Conservation (phyloP, 2,797 vertebrate species). For the Telmatherina bonti region DNA sequence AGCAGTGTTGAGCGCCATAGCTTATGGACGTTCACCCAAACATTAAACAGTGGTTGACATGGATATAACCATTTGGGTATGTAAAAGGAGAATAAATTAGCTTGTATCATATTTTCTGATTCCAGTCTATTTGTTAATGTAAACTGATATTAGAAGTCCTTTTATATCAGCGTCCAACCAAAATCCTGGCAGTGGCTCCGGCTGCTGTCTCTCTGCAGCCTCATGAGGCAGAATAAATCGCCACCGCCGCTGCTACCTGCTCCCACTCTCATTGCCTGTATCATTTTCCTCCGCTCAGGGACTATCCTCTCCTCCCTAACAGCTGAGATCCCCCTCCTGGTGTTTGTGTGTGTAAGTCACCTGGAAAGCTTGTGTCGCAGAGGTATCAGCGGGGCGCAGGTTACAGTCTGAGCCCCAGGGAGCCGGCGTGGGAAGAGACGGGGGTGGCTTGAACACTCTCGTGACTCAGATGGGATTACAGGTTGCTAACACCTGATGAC, state of each 20-base stretch:
- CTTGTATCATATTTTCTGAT: too few species aligned
- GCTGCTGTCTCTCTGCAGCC: conserved; percentile 2
- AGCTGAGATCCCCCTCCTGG: conserved; percentile 64
- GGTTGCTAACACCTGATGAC: conserved; percentile 77
- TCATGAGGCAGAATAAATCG: conserved; percentile 30
- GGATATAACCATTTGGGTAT: too few species aligned
- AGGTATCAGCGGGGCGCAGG: conserved; percentile 72
- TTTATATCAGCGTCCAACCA: too few species aligned
- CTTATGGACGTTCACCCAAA: too few species aligned
- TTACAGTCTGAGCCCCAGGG: conserved; percentile 63
- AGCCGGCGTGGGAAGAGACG: conserved; percentile 9
- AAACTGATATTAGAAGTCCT: too few species aligned
- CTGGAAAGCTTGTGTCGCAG: conserved; percentile 64
- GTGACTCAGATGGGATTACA: conserved; percentile 79
- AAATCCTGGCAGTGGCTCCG: neutral
- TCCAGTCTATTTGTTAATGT: too few species aligned
- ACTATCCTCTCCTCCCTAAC: conserved; percentile 51
- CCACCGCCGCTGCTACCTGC: conserved; percentile 60
- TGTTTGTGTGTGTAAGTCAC: conserved; percentile 72
- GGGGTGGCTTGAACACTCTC: conserved; percentile 33
- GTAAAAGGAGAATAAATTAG: too few species aligned
- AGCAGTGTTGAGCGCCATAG: too few species aligned
- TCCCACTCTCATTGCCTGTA: conserved; percentile 22
- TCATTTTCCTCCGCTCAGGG: conserved; percentile 45
- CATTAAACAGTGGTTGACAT: too few species aligned